A percentile compares a stretch with the other conserved stretches of the same genome.
phyloP scores from a whole-genome alignment of 2,888 invertebrate species.

The Chrysotoxum bicinctum region DNA sequence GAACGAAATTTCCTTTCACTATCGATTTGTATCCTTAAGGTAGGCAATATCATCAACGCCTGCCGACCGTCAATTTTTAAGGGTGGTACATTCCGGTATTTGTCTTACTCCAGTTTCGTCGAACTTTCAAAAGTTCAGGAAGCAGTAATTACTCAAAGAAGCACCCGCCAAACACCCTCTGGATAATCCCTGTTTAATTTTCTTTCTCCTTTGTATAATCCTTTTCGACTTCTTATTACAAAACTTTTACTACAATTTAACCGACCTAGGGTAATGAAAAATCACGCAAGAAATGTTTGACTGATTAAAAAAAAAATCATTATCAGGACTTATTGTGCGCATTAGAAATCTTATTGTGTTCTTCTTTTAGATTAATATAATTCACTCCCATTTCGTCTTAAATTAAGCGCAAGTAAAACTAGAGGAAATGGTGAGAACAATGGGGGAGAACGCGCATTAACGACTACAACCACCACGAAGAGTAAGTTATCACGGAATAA shows the following conservation, averaged over 20 bases:
- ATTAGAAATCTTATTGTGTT: background rate
- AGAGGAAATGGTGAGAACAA: conserved; percentile 30
- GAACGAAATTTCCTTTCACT: conserved; percentile 16
- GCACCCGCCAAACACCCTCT: background rate
- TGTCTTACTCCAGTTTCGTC: background rate
- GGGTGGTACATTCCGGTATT: background rate
- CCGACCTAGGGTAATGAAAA: background rate
- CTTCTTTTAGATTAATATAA: conserved; percentile 1
- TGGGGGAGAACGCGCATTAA: conserved; percentile 15
- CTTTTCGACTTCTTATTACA: background rate
- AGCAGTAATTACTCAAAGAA: conserved; percentile 22
- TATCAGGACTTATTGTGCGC: background rate
- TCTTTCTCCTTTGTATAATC: conserved; percentile 1
- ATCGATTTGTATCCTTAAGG: conserved; percentile 28
- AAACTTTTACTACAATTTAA: background rate
- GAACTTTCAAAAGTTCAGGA: conserved; percentile 20
- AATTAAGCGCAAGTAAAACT: conserved; percentile 7
- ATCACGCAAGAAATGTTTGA: background rate
- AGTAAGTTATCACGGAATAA: background rate
- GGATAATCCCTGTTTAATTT: conserved; percentile 15
- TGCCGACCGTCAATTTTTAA: background rate
- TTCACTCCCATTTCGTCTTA: conserved; percentile 15
- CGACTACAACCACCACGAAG: conserved; percentile 2
- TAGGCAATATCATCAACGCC: background rate
- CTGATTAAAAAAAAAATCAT: background rate